These are phyloP conservation scores for Ostrea edulis DNA, from an alignment of 1,140 invertebrate genomes.

Conservation along the genomic window DNA sequence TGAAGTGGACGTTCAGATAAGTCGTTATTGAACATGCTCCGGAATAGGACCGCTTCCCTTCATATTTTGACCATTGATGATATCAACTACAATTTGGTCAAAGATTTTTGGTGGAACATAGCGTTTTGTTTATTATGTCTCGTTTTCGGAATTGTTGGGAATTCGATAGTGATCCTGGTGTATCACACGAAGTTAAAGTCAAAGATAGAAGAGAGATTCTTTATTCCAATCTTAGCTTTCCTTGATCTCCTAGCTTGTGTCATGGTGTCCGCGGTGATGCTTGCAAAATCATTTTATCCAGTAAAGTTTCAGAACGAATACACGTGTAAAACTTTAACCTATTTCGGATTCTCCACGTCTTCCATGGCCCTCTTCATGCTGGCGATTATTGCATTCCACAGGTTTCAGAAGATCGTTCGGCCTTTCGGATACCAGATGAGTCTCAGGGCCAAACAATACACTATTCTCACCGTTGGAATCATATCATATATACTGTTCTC, in stretches of 20 bases:
- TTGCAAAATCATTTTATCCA: conserved; percentile 46
- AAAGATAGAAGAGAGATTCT: conserved; percentile 43
- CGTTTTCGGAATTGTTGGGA: conserved; percentile 33
- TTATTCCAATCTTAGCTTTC: conserved; percentile 52
- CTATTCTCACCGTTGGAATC: conserved; percentile 1
- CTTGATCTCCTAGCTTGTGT: conserved; percentile 51
- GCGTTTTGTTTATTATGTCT: background rate
- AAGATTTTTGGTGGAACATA: conserved; percentile 1
- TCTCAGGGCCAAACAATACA: conserved; percentile 34
- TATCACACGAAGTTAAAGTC: conserved; percentile 36
- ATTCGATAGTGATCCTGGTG: conserved; percentile 41
- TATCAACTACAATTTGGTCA: background rate
- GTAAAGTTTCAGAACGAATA: conserved; percentile 36
- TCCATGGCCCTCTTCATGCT: conserved; percentile 49
- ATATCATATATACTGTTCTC: conserved; percentile 40
- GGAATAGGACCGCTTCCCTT: background rate
- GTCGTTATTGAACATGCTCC: background rate
- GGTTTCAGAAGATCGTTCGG: conserved; percentile 53
- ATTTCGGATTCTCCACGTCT: conserved; percentile 44
- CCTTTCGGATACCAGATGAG: conserved; percentile 54
- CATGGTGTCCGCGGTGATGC: conserved; percentile 34
- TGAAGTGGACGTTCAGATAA: background rate
- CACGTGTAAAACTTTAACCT: conserved; percentile 49
- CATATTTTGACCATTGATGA: background rate
- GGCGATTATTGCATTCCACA: conserved; percentile 46